Percentiles rank a stretch among this genome's conserved stretches.
Conservation (phyloP, 2,888 invertebrate species). For the Charanyca ferruginea region DNA sequence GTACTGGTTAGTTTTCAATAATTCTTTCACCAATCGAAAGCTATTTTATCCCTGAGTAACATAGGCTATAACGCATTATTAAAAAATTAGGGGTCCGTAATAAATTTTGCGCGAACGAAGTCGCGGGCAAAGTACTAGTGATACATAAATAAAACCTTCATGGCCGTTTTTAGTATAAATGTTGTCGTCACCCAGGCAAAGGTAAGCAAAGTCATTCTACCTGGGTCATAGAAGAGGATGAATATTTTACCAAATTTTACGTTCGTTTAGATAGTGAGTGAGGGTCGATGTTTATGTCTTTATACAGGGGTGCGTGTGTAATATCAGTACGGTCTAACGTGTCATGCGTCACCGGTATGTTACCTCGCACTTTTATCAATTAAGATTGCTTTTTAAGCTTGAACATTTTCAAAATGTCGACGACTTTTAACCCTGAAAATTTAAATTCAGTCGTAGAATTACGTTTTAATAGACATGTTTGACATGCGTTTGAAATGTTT, state of each 20-base stretch:
- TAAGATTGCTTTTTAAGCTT: slow-evolving; percentile 45
- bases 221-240: slow-evolving; percentile 55
- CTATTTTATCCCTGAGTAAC: too few relatives aligned
- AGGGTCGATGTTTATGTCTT: slow-evolving; percentile 83
- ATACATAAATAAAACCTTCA: slow-evolving; percentile 27
- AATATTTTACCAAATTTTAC: slow-evolving; percentile 77
- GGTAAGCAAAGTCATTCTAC: slow-evolving; percentile 43
- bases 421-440: background rate
- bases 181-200: slow-evolving; percentile 27
- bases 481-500: background rate
- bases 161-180: slow-evolving; percentile 16
- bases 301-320: slow-evolving; percentile 85
- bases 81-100: too few relatives aligned
- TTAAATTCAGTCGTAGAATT: background rate
- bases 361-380: slow-evolving; percentile 67
- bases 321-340: slow-evolving; percentile 77
- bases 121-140: too few relatives aligned
- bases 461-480: background rate
- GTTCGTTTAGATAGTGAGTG: slow-evolving; percentile 70
- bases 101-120: too few relatives aligned
- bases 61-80: too few relatives aligned
- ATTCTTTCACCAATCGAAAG: too few relatives aligned
- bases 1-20: too few relatives aligned
- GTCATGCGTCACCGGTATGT: slow-evolving; percentile 76
- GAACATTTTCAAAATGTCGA: background rate